A percentile compares a stretch with the other conserved stretches of the same genome.
Conservation (phyloP, 2,797 vertebrate species). For the Craterocephalus amniculus region DNA sequence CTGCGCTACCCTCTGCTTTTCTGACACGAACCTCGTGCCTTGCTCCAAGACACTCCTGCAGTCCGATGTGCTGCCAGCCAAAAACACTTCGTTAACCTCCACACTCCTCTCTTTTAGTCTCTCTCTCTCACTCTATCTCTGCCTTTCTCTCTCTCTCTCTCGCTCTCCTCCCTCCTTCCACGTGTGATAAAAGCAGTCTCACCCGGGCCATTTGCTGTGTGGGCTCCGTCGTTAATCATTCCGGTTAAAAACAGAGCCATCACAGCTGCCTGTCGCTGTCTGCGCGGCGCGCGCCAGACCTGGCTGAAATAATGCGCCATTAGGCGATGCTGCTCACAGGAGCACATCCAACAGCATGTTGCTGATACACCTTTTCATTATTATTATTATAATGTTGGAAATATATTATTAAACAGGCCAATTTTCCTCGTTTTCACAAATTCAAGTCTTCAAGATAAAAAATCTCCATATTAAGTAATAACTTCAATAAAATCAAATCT, state of each 20-base stretch:
- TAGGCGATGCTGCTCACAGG: neutral
- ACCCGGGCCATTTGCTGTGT: constrained; percentile 77
- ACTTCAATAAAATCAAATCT: too few species aligned
- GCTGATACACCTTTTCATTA: neutral
- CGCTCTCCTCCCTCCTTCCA: constrained; percentile 37
- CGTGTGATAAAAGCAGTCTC: constrained; percentile 71
- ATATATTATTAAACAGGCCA: neutral
- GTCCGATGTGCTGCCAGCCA: constrained; percentile 15
- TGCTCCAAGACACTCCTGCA: constrained; percentile 65
- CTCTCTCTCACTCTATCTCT: neutral
- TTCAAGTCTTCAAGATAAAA: neutral
- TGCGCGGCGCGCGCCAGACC: constrained; percentile 54
- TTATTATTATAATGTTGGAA: neutral
- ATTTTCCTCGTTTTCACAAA: neutral
- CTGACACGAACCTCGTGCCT: constrained; percentile 44
- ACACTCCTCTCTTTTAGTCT: constrained; percentile 10
- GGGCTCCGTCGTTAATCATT: constrained; percentile 82
- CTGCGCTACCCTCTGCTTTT: constrained; percentile 9
- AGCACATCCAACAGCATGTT: too few species aligned
- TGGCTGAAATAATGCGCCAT: constrained; percentile 41
- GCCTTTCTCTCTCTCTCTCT: constrained; percentile 7
- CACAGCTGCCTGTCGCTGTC: constrained; percentile 77
- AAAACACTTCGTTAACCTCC: neutral
- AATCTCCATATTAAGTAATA: too few species aligned
- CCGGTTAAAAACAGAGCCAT: constrained; percentile 82